Base-by-base conservation (phyloP, 1,140 invertebrate genomes). In the Zaprionus ghesquierei region DNA sequence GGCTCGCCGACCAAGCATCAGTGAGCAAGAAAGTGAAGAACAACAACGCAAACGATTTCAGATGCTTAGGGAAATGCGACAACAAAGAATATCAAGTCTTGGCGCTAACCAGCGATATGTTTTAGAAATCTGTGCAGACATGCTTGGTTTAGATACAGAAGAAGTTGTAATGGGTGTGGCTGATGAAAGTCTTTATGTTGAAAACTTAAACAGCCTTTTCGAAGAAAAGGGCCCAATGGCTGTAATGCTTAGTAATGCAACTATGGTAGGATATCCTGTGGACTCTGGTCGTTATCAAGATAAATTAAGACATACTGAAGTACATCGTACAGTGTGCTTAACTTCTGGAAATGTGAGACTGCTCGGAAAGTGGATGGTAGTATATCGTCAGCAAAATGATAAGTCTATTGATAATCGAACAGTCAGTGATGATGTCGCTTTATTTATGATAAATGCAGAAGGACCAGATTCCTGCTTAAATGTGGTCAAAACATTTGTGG, bases 121-220 rank as follows among this genome's bases (percentile, higher is more conserved):
- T 12, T 91, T 96, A 41, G 95, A 95, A 74, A 93, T 94, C 62
- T 94, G 93, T 31, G 94, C 94, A n/a, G 91, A 93, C 18, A 91
- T 95, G 55, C 90, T 94, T 50, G 93, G 94, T 73, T 90, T 93
- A 44, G 92, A 94, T 3, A 73, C 91, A 18, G 93, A 94, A 31
- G 93, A 94, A 65, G 91, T 96, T 0, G 92, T 95, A 81, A 95
- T 95, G 68, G 95, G 95, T 31, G 93, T 95, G 12, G 92, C 93
- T 27, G 95, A 96, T 86, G 93, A 93, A 50, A 93, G 94, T 41
- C 79, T 93, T 61, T 94, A 95, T 79, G 91, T 95, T 3, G 92
- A 94, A 25, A 81, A 93, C 33, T 86, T 96, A 33, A 93, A 93
- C 38, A 93, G 75, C 56, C 93, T 95, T 50, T 92, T 94, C 18